phyloP scores from a whole-genome alignment of 1,140 invertebrate species.

The Cyrtorhinus lividipennis region DNA sequence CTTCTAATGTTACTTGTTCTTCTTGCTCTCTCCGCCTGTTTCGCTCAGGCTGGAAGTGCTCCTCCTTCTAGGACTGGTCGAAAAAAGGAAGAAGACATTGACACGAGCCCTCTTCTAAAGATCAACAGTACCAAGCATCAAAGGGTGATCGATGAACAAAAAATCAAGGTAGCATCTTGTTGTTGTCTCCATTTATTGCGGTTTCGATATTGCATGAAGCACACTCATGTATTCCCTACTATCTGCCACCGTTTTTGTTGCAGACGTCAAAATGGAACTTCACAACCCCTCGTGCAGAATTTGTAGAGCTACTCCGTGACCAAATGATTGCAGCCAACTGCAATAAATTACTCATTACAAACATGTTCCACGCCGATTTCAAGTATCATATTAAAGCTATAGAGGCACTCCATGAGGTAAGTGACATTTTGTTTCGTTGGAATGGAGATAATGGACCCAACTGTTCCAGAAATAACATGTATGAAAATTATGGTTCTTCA shows the following conservation, averaged over 20 bases:
- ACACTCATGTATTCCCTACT: background rate
- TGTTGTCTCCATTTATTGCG: background rate
- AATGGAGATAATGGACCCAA: background rate
- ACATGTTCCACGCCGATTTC: conserved; percentile 93
- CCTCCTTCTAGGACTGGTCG: background rate
- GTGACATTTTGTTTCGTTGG: too few relatives aligned
- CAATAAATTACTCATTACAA: conserved; percentile 68
- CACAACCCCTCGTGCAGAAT: conserved; percentile 78
- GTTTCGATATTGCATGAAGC: background rate
- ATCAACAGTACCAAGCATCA: conserved; percentile 81
- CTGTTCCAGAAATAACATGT: background rate
- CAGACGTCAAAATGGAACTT: conserved; percentile 89
- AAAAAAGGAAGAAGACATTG: conserved; percentile 77
- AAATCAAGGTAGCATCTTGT: conserved; percentile 63
- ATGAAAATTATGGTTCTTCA: too few relatives aligned
- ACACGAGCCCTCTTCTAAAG: conserved; percentile 63
- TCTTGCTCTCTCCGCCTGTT: too few relatives aligned
- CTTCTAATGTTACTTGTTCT: too few relatives aligned
- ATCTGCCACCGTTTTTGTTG: conserved; percentile 19
- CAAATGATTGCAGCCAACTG: conserved; percentile 80
- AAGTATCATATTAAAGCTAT: conserved; percentile 93
- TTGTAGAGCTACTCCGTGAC: conserved; percentile 77
- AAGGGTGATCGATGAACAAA: conserved; percentile 80
- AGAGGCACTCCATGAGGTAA: conserved; percentile 65
- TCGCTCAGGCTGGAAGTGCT: too few relatives aligned